Evolutionary conservation across 2,888 invertebrate species (phyloP).

Genomic region (Capitulum mitella): DNA sequence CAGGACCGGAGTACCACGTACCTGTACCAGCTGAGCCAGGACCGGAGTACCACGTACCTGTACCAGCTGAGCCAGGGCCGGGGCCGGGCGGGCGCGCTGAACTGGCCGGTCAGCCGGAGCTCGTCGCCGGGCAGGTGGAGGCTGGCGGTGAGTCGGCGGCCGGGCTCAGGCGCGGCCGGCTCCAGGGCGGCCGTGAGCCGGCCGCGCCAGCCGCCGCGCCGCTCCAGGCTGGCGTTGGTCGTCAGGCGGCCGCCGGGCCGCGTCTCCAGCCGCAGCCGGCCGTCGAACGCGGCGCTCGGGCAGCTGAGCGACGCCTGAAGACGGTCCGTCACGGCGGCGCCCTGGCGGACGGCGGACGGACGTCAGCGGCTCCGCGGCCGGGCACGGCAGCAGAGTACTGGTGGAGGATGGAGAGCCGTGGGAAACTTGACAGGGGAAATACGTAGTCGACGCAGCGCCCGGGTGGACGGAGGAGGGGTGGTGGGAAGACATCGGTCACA

Average conservation of each 20-base stretch:
- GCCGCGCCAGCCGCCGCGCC: neutral
- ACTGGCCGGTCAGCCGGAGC: constrained; percentile 32
- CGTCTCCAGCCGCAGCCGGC: neutral
- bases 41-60: neutral
- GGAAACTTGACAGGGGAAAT: no score
- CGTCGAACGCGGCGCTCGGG: neutral
- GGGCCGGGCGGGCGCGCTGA: constrained; percentile 1
- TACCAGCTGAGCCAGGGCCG: constrained; percentile 18
- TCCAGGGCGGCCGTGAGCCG: neutral
- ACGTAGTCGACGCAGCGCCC: no score
- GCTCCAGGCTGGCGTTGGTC: neutral
- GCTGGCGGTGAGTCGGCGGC: constrained; percentile 29
- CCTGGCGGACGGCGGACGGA: neutral
- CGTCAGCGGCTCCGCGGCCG: no score
- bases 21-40: neutral
- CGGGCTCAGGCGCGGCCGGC: neutral
- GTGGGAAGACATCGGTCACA: no score
- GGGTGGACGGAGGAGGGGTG: no score
- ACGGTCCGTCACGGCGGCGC: neutral
- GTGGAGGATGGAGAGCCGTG: no score
- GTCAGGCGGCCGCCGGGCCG: neutral
- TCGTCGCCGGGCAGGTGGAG: constrained; percentile 35
- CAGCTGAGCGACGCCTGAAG: neutral
- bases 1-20: neutral
- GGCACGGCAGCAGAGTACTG: neutral